Base-by-base conservation (phyloP, 2,797 vertebrate species). In the Sebastes aleutianus region DNA sequence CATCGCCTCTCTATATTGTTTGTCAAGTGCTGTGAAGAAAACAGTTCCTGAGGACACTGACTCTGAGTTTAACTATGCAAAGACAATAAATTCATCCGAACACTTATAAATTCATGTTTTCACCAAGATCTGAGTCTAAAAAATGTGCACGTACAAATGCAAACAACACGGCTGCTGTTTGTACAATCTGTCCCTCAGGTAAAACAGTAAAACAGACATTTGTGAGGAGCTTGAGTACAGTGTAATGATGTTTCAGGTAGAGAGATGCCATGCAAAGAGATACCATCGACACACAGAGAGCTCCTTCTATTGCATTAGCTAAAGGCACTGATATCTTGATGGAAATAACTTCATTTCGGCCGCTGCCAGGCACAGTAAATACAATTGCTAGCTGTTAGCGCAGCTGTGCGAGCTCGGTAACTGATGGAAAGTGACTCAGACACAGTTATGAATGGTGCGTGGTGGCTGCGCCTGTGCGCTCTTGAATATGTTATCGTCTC, bases 351-450 rank as follows among this genome's bases (percentile, higher is more conserved):
- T 93, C 88, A 91, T 95, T 96, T 94, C 68, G 72, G 84, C 86
- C 85, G 70, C 89, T 81, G 63, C 91, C 94, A 94, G 93, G 87
- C 88, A 84, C 76, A 74, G 87, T 78, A 94, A 95, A 96, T 93
- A 92, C 80, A 87, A 93, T 93, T 92, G 93, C 85, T 90, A 93
- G 93, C 93, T 93, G 95, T 94, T 95, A 95, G 95, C 93, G 89
- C 91, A 91, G 92, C 92, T 29, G 83, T 79, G 86, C 12, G 27
- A 83, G 87, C 83, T 81, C n/a, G 76, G 79, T 78, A 87, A 91
- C 91, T 87, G 89, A 87, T 86, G 78, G 78, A 78, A 84, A 92
- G 85, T 83, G 76, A 86, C 85, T 87, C 82, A 61, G 91, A 85
- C 82, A 32, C 79, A 66, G 85, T 78, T 84, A 80, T 88, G 87